Percentiles rank a stretch among this genome's conserved stretches.
These are phyloP conservation scores for Phodopus roborovskii DNA, from an alignment of 2,113 vertebrate species.

Conservation along the genomic window DNA sequence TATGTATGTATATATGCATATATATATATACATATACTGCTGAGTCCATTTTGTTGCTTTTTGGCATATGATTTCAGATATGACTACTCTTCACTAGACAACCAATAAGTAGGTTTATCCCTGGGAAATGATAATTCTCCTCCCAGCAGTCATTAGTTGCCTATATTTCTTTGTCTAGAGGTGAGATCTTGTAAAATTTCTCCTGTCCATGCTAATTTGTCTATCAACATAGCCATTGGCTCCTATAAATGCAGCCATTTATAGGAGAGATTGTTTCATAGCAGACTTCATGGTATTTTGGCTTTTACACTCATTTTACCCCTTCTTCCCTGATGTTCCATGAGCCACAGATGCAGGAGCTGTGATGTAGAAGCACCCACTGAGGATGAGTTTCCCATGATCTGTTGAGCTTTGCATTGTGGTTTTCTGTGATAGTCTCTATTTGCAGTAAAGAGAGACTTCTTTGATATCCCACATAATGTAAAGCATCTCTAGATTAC, in stretches of 20 bases:
- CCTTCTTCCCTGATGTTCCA: background rate
- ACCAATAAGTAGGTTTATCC: background rate
- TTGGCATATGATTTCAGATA: background rate
- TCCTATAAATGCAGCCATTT: background rate
- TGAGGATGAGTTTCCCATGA: background rate
- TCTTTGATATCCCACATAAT: background rate
- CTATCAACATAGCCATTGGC: background rate
- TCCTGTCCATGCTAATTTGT: background rate
- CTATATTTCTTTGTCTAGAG: background rate
- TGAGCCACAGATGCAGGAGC: background rate
- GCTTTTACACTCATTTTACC: background rate
- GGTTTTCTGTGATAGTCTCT: background rate
- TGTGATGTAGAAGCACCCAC: no score
- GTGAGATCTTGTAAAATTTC: background rate
- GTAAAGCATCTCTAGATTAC: background rate
- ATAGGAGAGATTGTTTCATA: background rate
- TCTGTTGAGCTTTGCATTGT: background rate
- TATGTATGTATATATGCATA: background rate
- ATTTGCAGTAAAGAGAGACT: background rate
- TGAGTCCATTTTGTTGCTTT: background rate
- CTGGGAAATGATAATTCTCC: background rate
- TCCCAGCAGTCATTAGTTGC: background rate
- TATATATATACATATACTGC: background rate
- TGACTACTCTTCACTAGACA: background rate
- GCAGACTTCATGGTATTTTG: background rate